Conservation (phyloP, 1,140 invertebrate genomes). For the Scaptodrosophila lebanonensis region DNA sequence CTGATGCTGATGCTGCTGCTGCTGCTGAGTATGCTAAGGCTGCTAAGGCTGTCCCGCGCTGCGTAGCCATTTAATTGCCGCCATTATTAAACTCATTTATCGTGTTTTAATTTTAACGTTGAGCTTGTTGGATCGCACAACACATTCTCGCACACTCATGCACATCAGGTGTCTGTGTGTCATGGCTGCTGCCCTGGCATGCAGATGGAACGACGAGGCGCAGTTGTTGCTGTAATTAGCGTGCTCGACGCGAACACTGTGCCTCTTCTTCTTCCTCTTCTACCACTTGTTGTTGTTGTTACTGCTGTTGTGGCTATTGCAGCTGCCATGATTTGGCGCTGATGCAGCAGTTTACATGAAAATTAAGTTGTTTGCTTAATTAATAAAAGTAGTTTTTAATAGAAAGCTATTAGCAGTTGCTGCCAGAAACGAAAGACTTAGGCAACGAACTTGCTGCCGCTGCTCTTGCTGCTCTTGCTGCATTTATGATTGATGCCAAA, state of each 20-base stretch:
- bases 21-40: conserved; percentile 1
- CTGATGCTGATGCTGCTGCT: conserved; percentile 31
- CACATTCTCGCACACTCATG: conserved; percentile 29
- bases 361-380: conserved; percentile 75
- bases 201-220: conserved; percentile 18
- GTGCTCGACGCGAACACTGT: conserved; percentile 11
- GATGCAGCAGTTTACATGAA: conserved; percentile 65
- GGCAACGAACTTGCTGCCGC: conserved; percentile 36
- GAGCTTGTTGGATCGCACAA: conserved; percentile 21
- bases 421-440: conserved; percentile 39
- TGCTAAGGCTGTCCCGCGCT: background rate
- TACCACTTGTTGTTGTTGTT: no score
- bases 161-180: conserved; percentile 52
- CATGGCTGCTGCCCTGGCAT: background rate
- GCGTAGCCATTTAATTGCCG: conserved; percentile 69
- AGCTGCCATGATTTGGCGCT: conserved; percentile 66
- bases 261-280: no score
- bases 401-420: conserved; percentile 50
- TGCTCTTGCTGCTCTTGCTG: background rate
- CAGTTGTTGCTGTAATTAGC: conserved; percentile 55
- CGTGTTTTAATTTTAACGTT: conserved; percentile 67
- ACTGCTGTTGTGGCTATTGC: conserved; percentile 22
- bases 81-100: conserved; percentile 76
- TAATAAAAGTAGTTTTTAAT: conserved; percentile 75
- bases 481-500: background rate